Evolutionary conservation across 2,797 vertebrate species (phyloP).

Genomic region (Apodemus agrarius): DNA sequence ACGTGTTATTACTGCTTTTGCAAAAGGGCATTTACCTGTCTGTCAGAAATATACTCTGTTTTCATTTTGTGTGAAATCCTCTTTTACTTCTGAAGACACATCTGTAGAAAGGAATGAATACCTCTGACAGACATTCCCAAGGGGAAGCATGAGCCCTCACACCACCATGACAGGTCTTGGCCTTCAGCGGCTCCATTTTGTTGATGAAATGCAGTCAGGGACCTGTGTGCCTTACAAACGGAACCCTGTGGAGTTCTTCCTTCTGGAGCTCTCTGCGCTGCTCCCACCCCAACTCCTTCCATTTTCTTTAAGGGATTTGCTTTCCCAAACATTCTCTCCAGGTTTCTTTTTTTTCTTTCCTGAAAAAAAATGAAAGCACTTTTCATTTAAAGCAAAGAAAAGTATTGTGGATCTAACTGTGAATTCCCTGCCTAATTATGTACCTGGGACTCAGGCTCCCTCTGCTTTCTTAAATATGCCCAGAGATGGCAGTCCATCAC

Average conservation of each 20-base stretch:
- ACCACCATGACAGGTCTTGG: not conserved
- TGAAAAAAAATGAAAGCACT: not conserved
- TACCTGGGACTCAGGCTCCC: not conserved
- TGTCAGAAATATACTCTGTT: constrained; percentile 76
- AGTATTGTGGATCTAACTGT: not conserved
- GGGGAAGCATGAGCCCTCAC: not conserved
- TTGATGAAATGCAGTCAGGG: constrained; percentile 15
- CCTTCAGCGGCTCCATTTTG: constrained; percentile 41
- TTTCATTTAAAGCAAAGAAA: constrained; percentile 13
- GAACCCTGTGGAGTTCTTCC: constrained; percentile 19
- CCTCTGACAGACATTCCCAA: constrained; percentile 58
- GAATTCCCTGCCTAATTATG: not conserved
- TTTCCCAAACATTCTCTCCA: constrained; percentile 36
- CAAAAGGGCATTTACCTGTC: constrained; percentile 75
- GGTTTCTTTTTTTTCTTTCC: not conserved
- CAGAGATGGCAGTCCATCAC: not conserved
- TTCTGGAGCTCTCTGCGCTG: not conserved
- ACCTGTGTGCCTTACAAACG: constrained; percentile 12
- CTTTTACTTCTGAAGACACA: constrained; percentile 54
- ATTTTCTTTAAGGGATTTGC: not conserved
- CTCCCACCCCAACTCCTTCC: not conserved
- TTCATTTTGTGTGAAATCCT: constrained; percentile 72
- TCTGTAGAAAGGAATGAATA: constrained; percentile 56
- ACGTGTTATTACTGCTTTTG: constrained; percentile 68
- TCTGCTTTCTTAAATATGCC: not conserved